Percentiles rank a stretch among this genome's conserved stretches.
phyloP scores from a whole-genome alignment of 2,888 invertebrate genomes.

The Zaprionus obscuricornis region DNA sequence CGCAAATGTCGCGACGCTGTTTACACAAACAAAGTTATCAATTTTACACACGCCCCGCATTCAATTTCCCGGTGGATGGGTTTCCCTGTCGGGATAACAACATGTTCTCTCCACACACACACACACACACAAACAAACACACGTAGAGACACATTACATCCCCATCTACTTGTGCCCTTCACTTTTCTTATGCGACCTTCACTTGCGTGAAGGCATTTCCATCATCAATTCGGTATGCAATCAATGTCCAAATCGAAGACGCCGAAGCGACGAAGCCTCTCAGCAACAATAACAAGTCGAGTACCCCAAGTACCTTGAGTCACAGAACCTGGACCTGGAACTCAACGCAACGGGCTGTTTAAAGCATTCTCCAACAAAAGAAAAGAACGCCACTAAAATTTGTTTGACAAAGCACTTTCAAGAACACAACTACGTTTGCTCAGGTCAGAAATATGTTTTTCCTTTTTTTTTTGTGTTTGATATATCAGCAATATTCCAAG shows the following conservation, averaged over 20 bases:
- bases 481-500: no score
- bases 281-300: slow-evolving; percentile 48
- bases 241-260: slow-evolving; percentile 79
- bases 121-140: neutral
- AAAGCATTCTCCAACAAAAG: slow-evolving; percentile 16
- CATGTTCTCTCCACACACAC: no score
- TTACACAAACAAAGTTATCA: slow-evolving; percentile 77
- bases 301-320: slow-evolving; percentile 21
- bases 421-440: neutral
- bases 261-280: slow-evolving; percentile 59
- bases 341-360: slow-evolving; percentile 26
- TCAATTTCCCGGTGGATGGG: slow-evolving; percentile 58
- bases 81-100: slow-evolving; percentile 50
- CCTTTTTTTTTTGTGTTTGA: no score
- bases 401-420: slow-evolving; percentile 14
- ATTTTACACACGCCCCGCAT: slow-evolving; percentile 72
- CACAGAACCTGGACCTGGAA: neutral
- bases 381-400: neutral
- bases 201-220: slow-evolving; percentile 49
- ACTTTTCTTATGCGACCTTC: neutral
- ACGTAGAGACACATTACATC: slow-evolving; percentile 30
- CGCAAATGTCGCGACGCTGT: slow-evolving; percentile 71
- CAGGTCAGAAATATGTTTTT: slow-evolving; percentile 25
- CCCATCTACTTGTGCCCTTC: neutral
- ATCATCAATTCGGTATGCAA: slow-evolving; percentile 81